phyloP scores from a whole-genome alignment of 23 tunicate genomes.

The Phallusia fumigata region DNA sequence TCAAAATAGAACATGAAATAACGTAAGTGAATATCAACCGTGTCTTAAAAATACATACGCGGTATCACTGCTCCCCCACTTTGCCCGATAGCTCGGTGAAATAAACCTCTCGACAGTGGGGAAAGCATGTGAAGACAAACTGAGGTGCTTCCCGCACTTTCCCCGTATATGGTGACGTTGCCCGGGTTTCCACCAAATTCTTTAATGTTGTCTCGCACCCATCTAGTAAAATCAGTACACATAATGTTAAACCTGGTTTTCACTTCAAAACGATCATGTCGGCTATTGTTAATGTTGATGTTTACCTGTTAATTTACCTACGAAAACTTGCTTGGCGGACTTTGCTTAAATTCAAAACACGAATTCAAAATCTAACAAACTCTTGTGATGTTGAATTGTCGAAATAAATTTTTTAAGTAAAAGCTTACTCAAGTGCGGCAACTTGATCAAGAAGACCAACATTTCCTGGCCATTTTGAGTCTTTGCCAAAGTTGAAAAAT shows the following conservation, averaged over 20 bases:
- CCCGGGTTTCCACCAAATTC: constrained; percentile 19
- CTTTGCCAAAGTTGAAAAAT: not conserved
- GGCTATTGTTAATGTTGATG: too few species aligned
- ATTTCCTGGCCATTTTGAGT: not conserved
- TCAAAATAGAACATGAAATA: not conserved
- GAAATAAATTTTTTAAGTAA: too few species aligned
- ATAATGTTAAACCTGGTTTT: too few species aligned
- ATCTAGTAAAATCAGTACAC: too few species aligned
- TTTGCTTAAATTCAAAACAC: too few species aligned
- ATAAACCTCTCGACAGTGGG: constrained; percentile 18
- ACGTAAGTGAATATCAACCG: not conserved
- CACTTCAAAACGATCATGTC: too few species aligned
- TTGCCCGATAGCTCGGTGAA: constrained; percentile 32
- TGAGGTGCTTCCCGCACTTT: constrained; percentile 31
- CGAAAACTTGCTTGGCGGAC: too few species aligned
- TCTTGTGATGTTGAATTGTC: too few species aligned
- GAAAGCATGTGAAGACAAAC: constrained; percentile 16
- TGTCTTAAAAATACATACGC: not conserved
- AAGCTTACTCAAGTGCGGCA: constrained; percentile 8
- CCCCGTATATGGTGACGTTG: constrained; percentile 37
- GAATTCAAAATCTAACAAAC: too few species aligned
- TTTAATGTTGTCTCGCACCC: constrained; percentile 25
- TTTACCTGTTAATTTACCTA: too few species aligned
- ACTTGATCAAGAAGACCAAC: constrained; percentile 11
- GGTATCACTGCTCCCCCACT: constrained; percentile 20